phyloP scores from a whole-genome alignment of 2,797 vertebrate species.

The Benthosema pterotum region DNA sequence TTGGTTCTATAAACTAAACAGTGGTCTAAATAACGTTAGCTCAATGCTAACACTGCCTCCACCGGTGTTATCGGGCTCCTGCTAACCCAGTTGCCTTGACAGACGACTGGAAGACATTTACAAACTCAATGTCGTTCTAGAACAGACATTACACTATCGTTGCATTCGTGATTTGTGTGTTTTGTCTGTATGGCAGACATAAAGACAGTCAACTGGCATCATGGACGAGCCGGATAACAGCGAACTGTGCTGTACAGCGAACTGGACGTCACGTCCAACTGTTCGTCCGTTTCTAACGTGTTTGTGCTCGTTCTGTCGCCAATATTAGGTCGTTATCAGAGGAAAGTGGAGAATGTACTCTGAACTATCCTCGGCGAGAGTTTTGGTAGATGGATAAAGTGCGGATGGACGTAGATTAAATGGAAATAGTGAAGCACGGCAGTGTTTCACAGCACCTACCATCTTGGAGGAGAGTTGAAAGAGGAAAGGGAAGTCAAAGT shows the following conservation, averaged over 20 bases:
- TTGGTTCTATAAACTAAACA: too few species aligned
- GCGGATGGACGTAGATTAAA: constrained; percentile 73
- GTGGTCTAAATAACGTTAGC: too few species aligned
- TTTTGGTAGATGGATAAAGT: background rate
- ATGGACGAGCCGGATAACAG: background rate
- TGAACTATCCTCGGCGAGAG: fast-evolving
- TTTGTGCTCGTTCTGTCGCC: fast-evolving
- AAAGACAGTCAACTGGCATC: fast-evolving
- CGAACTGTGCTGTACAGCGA: background rate
- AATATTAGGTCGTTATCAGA: constrained; percentile 3
- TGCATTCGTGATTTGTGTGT: too few species aligned
- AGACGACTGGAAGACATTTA: too few species aligned
- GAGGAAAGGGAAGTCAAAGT: constrained; percentile 70
- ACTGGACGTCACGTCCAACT: background rate
- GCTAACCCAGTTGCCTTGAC: too few species aligned
- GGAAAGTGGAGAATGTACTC: fast-evolving
- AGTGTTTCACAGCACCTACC: constrained; percentile 68
- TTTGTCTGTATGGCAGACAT: background rate
- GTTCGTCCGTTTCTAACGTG: background rate
- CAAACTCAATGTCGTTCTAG: too few species aligned
- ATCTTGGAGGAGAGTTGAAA: constrained; percentile 78
- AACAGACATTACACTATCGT: too few species aligned
- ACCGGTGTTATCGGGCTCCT: too few species aligned
- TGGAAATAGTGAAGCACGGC: background rate
- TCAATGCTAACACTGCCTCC: too few species aligned